These are phyloP conservation scores for Dermatemys mawii DNA, from an alignment of 2,113 vertebrate species.

Conservation along the genomic window DNA sequence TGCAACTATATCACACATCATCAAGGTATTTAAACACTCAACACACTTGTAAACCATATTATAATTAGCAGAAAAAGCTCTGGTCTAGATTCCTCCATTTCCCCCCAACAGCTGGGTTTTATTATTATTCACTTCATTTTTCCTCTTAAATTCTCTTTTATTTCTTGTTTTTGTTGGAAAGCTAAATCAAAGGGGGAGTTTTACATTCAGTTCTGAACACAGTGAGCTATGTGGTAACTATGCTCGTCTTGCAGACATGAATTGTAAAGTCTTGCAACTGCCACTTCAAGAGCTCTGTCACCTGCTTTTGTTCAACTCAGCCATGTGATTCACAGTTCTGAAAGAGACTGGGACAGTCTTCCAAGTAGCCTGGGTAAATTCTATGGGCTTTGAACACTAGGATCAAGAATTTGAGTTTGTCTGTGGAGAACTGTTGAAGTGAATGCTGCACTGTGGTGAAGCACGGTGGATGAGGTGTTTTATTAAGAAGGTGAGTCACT, in stretches of 20 bases:
- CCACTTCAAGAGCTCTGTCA: neutral
- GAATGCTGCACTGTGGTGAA: neutral
- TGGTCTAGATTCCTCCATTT: conserved; percentile 1
- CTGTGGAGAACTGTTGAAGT: neutral
- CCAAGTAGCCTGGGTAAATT: neutral
- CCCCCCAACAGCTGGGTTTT: conserved; percentile 41
- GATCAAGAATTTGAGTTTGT: neutral
- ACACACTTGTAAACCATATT: neutral
- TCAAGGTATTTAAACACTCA: neutral
- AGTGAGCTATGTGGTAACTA: neutral
- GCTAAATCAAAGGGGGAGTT: conserved; percentile 41
- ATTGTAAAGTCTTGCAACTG: neutral
- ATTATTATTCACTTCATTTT: conserved; percentile 49
- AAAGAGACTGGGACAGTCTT: neutral
- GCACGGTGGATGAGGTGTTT: neutral
- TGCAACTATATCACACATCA: conserved; percentile 5
- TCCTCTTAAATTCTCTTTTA: conserved; percentile 17
- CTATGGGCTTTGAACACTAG: neutral
- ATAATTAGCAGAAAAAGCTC: neutral
- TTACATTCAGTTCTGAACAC: neutral
- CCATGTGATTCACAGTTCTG: neutral
- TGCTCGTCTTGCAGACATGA: conserved; percentile 9
- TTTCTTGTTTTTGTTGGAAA: conserved; percentile 51
- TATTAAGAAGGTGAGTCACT: neutral
- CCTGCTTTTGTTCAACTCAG: neutral